Evolutionary conservation across 2,797 vertebrate genomes (phyloP).

Genomic region (Tiaroga cobitis): DNA sequence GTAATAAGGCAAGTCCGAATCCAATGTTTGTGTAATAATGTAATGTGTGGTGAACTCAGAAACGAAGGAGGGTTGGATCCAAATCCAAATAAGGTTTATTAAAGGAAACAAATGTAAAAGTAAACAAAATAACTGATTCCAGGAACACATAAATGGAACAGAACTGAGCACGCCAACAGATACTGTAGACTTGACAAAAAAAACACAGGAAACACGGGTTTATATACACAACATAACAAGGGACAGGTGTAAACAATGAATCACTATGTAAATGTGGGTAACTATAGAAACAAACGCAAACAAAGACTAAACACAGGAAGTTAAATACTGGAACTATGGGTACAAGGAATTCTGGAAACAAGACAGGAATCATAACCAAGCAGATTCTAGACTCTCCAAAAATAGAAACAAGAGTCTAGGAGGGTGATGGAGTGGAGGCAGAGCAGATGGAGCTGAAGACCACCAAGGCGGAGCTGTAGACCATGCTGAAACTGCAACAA

Average conservation of each 20-base stretch:
- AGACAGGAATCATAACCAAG: neutral
- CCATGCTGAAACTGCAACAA: neutral
- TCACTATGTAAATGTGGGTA: no score
- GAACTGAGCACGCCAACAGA: neutral
- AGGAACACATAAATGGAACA: neutral
- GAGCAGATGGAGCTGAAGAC: neutral
- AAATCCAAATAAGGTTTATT: neutral
- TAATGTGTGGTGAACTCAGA: neutral
- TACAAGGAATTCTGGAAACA: no score
- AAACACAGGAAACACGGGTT: no score
- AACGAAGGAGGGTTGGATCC: neutral
- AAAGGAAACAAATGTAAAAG: neutral
- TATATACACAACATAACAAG: no score
- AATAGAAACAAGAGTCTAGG: no score
- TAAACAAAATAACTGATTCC: neutral
- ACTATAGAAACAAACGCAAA: no score
- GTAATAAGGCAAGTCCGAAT: neutral
- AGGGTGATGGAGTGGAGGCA: no score
- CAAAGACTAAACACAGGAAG: no score
- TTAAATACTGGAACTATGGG: no score
- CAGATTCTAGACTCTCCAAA: no score
- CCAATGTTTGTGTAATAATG: neutral
- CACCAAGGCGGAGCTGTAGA: neutral
- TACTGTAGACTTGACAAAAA: no score
- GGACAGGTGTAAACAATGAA: no score